phyloP scores from a whole-genome alignment of 1,140 invertebrate genomes.

The Penaeus chinensis region DNA sequence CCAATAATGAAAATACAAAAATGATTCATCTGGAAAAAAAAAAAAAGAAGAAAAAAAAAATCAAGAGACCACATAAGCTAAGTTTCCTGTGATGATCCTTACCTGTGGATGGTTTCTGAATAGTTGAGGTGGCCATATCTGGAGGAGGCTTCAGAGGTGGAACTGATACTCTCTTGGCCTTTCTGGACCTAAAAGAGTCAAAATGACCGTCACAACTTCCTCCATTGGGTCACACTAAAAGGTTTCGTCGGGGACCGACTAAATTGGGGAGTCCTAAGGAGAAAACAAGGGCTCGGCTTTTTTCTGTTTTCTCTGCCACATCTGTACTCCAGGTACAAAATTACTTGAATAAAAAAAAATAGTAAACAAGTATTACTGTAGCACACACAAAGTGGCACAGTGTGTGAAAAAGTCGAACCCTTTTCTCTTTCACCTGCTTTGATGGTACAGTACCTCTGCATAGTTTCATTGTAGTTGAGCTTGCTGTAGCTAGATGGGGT shows the following conservation, averaged over 20 bases:
- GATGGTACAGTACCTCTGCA: constrained; percentile 72
- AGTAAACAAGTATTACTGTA: too few relatives aligned
- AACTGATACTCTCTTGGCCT: constrained; percentile 55
- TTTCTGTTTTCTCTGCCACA: background rate
- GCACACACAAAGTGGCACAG: too few relatives aligned
- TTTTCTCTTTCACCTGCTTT: background rate
- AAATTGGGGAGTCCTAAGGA: too few relatives aligned
- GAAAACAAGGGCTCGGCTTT: too few relatives aligned
- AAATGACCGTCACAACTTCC: background rate
- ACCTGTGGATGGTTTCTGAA: constrained; percentile 58
- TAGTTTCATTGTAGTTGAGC: constrained; percentile 87
- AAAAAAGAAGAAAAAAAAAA: too few relatives aligned
- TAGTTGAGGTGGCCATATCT: constrained; percentile 61
- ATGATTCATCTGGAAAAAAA: too few relatives aligned
- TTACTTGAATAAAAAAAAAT: background rate
- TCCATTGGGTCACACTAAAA: background rate
- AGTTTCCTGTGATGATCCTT: constrained; percentile 29
- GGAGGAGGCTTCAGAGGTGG: constrained; percentile 58
- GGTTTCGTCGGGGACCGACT: too few relatives aligned
- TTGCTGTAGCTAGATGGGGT: constrained; percentile 87
- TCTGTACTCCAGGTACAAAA: background rate
- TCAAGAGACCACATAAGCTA: constrained; percentile 1
- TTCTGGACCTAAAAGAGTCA: constrained; percentile 49
- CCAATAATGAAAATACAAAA: too few relatives aligned
- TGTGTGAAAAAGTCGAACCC: background rate